phyloP scores from a whole-genome alignment of 2,888 invertebrate species.

The Drepana falcataria region DNA sequence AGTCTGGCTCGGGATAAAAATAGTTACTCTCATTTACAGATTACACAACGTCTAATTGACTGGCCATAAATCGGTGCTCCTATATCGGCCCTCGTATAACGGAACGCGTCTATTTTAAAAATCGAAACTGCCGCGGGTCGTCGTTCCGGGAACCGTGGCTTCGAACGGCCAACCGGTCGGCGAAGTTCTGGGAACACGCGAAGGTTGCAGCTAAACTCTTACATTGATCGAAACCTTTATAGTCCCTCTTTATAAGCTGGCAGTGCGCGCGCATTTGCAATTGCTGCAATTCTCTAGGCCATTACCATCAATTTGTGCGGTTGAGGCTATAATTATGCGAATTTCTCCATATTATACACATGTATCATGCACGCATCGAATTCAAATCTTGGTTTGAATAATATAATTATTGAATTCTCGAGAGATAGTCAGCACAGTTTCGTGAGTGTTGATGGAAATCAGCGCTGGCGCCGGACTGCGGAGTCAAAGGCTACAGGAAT shows the following conservation, averaged over 20 bases:
- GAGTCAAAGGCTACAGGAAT: constrained; percentile 29
- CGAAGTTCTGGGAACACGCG: constrained; percentile 59
- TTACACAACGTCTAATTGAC: constrained; percentile 61
- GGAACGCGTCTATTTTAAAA: constrained; percentile 70
- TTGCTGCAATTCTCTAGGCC: constrained; percentile 14
- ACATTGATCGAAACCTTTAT: constrained; percentile 55
- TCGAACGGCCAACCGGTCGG: constrained; percentile 44
- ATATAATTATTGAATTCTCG: constrained; percentile 40
- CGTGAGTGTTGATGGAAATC: constrained; percentile 35
- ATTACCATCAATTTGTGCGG: constrained; percentile 25
- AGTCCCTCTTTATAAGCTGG: constrained; percentile 40
- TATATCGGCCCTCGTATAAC: constrained; percentile 45
- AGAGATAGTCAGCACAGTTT: constrained; percentile 14
- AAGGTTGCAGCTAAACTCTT: constrained; percentile 62
- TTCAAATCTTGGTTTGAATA: constrained; percentile 26
- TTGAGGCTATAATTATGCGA: background rate
- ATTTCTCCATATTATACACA: constrained; percentile 13
- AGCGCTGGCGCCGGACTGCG: constrained; percentile 19
- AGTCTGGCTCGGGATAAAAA: constrained; percentile 48
- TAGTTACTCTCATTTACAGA: constrained; percentile 56
- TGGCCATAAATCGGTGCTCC: constrained; percentile 50
- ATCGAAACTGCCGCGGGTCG: constrained; percentile 56
- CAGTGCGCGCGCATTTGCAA: background rate
- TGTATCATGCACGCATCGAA: too few species aligned
- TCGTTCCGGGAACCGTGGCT: constrained; percentile 50